Evolutionary conservation across 2,888 invertebrate genomes (phyloP).

Genomic region (Lamellibrachia satsuma): DNA sequence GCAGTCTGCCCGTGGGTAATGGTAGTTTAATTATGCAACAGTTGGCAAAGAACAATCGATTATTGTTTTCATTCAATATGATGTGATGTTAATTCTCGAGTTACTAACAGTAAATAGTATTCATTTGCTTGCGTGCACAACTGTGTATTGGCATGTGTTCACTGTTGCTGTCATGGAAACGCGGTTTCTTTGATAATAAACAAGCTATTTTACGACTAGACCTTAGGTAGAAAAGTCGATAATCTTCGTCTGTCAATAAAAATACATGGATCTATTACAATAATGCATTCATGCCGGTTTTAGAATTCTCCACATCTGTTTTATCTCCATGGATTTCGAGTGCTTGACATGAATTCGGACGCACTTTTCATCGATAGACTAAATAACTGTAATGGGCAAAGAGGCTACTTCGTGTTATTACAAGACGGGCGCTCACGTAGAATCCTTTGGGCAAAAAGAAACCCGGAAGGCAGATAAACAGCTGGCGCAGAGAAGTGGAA

Average conservation of each 20-base stretch:
- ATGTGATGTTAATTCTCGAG: neutral
- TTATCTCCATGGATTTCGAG: neutral
- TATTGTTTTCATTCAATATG: neutral
- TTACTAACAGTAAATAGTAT: neutral
- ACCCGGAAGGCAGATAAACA: too few relatives aligned
- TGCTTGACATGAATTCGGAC: neutral
- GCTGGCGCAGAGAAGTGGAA: too few relatives aligned
- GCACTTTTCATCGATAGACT: neutral
- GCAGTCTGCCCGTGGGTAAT: neutral
- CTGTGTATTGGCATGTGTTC: neutral
- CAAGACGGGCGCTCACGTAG: too few relatives aligned
- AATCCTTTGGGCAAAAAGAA: too few relatives aligned
- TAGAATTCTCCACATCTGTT: neutral
- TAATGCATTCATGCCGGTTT: neutral
- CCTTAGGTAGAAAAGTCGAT: neutral
- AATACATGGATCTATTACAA: neutral
- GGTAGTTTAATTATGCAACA: neutral
- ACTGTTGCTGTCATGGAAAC: neutral
- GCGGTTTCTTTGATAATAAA: neutral
- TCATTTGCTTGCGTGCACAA: neutral
- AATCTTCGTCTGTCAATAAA: neutral
- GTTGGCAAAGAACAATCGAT: conserved; percentile 11
- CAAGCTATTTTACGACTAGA: neutral
- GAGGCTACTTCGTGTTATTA: neutral
- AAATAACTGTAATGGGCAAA: neutral